Conservation (phyloP, 2,888 invertebrate species). For the Seira sanloemensis region DNA sequence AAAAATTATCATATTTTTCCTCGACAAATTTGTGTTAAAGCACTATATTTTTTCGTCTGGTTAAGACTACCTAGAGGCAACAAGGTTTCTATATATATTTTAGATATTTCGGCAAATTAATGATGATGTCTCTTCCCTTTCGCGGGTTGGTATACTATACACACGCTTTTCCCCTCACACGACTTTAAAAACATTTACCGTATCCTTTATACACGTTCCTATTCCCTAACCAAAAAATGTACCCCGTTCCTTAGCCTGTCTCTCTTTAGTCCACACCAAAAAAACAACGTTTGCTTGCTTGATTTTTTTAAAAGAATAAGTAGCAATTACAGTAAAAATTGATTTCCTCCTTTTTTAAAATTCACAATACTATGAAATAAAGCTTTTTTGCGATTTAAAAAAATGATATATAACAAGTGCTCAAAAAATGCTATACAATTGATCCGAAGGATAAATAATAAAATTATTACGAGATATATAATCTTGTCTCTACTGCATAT, state of each 20-base stretch:
- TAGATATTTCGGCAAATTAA: no score
- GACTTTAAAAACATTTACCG: neutral
- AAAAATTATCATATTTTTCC: neutral
- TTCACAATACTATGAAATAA: constrained; percentile 42
- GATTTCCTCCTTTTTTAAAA: constrained; percentile 23
- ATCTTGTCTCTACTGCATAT: neutral
- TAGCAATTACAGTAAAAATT: constrained; percentile 45
- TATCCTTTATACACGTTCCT: neutral
- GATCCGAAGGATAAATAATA: constrained; percentile 61
- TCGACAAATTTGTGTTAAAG: neutral
- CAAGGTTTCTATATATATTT: constrained; percentile 2
- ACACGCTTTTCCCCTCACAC: neutral
- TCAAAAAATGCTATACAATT: constrained; percentile 55
- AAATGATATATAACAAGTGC: constrained; percentile 60
- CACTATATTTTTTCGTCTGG: neutral
- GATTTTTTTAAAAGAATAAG: constrained; percentile 28
- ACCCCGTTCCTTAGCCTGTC: neutral
- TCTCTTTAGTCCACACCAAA: neutral
- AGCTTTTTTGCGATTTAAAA: constrained; percentile 63
- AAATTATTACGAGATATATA: constrained; percentile 37
- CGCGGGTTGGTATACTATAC: constrained; percentile 9
- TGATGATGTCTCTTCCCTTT: neutral
- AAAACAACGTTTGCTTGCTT: neutral
- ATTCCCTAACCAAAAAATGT: neutral
- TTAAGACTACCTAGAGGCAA: neutral